phyloP scores from a whole-genome alignment of 2,113 vertebrate species.

The Orientallactaga bullata region DNA sequence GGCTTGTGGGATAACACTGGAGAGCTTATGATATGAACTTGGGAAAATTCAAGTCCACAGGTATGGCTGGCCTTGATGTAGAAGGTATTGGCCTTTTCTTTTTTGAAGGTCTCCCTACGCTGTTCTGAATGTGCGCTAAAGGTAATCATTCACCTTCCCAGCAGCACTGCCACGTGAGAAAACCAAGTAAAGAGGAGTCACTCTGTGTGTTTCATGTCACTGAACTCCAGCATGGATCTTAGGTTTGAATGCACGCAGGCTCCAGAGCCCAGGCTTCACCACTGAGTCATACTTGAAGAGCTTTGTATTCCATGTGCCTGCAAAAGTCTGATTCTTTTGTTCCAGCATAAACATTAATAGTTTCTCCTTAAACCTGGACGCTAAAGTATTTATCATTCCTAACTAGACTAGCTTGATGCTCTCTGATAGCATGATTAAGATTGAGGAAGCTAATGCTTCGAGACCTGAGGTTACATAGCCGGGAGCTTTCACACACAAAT shows the following conservation, averaged over 20 bases:
- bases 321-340: neutral
- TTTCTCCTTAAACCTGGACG: neutral
- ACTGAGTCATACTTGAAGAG: fast-evolving
- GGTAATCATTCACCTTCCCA: neutral
- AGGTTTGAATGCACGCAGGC: neutral
- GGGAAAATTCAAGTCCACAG: neutral
- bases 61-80: neutral
- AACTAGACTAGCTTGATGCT: neutral
- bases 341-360: neutral
- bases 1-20: neutral
- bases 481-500: neutral
- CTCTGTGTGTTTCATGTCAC: neutral
- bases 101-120: neutral
- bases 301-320: neutral
- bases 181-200: neutral
- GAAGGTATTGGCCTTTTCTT: neutral
- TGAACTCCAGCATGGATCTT: neutral
- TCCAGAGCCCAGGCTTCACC: neutral
- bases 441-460: neutral
- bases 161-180: neutral
- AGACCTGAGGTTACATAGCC: neutral
- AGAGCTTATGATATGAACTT: neutral
- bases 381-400: neutral
- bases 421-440: neutral
- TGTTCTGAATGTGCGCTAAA: neutral